Base-by-base conservation (phyloP, 2,888 invertebrate genomes). In the Thysanoteuthis rhombus region DNA sequence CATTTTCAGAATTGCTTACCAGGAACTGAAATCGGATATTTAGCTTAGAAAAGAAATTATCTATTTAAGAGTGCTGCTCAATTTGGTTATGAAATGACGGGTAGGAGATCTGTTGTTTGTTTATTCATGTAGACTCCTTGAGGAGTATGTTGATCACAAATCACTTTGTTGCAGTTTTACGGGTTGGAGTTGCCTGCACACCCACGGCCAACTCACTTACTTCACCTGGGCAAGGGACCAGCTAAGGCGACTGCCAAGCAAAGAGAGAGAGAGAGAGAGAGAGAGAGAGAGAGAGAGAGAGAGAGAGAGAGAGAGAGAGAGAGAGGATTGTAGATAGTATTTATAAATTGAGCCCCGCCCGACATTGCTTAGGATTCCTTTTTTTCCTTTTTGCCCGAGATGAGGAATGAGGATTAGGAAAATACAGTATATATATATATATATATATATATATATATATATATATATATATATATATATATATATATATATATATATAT, bases 401-500 rank as follows among this genome's bases (percentile, higher is more conserved):
- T n/a, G 16, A 12, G 12, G n/a, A n/a, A n/a, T 22, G n/a, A n/a
- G 75, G 12, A 8, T 8, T 22, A n/a, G n/a, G 12, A n/a, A 39
- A 10, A 90, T 1, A 42, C 39, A 40, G 39, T n/a, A 40, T 10
- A 16, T 10, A 47, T 42, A 8, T 89, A 89, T 89, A 89, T 89
- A 89, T 89, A 89, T 89, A 89, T 89, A 89, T 89, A 89, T 12
- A 89, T 89, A 89, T 89, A 89, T 89, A 89, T 89, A 12, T 89
- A 89, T 89, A 8, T 89, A 89, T 89, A 89, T 89, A 89, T 89
- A 89, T 89, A 89, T 89, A 89, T 89, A 89, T 12, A 89, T 89
- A 89, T 89, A 89, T 89, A 89, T 89, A 89, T 89, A 89, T 89
- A 89, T 89, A 89, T 89, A 89, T 16, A 89, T 89, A 89, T 89